Evolutionary conservation across 1,140 invertebrate genomes (phyloP).

Genomic region (Orius laevigatus): DNA sequence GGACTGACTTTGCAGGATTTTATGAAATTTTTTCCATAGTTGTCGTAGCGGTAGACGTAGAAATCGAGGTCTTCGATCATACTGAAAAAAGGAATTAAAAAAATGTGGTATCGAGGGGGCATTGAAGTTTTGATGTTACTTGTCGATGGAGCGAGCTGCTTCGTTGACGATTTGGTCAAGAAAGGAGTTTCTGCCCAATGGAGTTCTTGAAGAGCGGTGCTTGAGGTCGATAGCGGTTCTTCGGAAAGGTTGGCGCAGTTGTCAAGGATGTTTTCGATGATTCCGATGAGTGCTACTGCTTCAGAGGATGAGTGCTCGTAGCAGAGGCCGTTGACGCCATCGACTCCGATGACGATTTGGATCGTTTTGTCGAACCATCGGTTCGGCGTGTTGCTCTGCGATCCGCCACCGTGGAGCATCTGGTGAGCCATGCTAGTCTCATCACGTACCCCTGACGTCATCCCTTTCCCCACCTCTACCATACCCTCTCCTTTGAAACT

Average conservation of each 20-base stretch:
- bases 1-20: constrained; percentile 86
- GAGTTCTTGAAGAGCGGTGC: constrained; percentile 53
- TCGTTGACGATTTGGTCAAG: constrained; percentile 48
- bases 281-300: constrained; percentile 79
- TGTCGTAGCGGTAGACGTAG: constrained; percentile 67
- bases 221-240: constrained; percentile 33
- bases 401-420: constrained; percentile 84
- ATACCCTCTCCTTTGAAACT: constrained; percentile 34
- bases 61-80: constrained; percentile 78
- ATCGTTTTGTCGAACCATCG: constrained; percentile 97
- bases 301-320: constrained; percentile 97
- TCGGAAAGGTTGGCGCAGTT: constrained; percentile 31
- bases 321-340: constrained; percentile 84
- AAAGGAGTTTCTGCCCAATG: constrained; percentile 65
- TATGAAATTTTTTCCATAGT: constrained; percentile 88
- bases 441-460: constrained; percentile 40
- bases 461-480: constrained; percentile 24
- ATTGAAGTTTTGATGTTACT: constrained; percentile 37
- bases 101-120: no score
- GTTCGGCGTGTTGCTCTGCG: constrained; percentile 67
- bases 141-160: constrained; percentile 56
- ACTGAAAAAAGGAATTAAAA: constrained; percentile 32
- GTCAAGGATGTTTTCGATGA: constrained; percentile 66
- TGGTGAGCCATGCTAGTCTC: constrained; percentile 77
- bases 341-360: constrained; percentile 66